Conservation (phyloP, 1,140 invertebrate species). For the Potamilus streckersoni region DNA sequence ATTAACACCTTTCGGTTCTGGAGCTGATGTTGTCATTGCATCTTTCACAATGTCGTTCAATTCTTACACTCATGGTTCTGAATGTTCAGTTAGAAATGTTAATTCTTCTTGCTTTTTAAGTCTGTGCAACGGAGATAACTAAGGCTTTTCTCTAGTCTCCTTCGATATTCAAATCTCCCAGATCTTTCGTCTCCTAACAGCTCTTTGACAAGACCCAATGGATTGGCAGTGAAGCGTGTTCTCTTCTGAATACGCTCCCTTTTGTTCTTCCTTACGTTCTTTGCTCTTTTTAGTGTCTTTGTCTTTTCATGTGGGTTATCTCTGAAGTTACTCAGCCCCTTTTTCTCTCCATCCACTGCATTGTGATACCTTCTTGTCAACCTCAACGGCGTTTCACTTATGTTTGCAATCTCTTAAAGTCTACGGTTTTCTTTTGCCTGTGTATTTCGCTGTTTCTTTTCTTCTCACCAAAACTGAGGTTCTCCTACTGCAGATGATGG, state of each 20-base stretch:
- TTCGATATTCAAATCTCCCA: background rate
- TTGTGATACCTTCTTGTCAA: background rate
- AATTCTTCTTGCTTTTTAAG: background rate
- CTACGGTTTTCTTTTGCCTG: no score
- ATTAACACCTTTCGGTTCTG: conserved; percentile 11
- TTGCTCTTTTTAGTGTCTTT: conserved; percentile 7
- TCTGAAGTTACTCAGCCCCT: conserved; percentile 3
- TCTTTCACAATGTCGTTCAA: conserved; percentile 7
- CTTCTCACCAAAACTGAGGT: no score
- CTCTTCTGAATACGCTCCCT: background rate
- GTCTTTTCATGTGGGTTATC: background rate
- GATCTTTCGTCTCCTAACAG: conserved; percentile 12
- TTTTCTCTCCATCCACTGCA: conserved; percentile 3
- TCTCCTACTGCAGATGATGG: no score
- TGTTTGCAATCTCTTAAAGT: no score
- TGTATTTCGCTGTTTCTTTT: no score
- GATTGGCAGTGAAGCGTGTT: background rate
- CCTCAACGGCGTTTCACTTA: no score
- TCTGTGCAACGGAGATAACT: background rate
- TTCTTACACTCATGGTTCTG: conserved; percentile 13
- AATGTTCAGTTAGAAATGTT: background rate
- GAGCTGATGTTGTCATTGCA: conserved; percentile 7
- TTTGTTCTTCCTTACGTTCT: conserved; percentile 3
- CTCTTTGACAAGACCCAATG: background rate
- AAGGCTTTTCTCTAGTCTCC: background rate